These are phyloP conservation scores for Tetranychus cinnabarinus DNA, from an alignment of 1,140 invertebrate genomes.

Conservation along the genomic window DNA sequence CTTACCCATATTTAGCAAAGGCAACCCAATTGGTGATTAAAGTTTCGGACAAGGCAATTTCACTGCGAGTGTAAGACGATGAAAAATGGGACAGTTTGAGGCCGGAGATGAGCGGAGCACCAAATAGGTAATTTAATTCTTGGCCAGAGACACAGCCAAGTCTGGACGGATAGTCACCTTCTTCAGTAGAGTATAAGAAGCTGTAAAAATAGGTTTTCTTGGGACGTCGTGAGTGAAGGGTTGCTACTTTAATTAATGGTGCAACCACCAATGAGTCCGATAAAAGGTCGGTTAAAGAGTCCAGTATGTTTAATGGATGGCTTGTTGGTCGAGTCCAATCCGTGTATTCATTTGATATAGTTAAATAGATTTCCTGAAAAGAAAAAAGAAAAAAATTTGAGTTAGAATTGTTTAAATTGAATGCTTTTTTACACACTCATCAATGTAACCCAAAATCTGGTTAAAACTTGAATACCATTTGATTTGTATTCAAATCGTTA, in stretches of 20 bases:
- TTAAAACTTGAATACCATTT: too few species aligned
- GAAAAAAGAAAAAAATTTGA: neutral
- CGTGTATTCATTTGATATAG: conserved; percentile 72
- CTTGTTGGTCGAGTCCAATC: conserved; percentile 61
- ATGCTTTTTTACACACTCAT: too few species aligned
- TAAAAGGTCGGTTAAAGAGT: conserved; percentile 23
- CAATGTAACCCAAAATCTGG: too few species aligned
- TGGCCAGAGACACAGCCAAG: conserved; percentile 62
- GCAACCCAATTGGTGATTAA: conserved; percentile 86
- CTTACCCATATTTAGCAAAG: conserved; percentile 56
- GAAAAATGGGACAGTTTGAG: conserved; percentile 33
- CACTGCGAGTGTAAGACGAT: conserved; percentile 48
- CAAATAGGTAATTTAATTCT: conserved; percentile 71
- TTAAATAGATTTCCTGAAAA: conserved; percentile 65
- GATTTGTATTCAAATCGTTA: too few species aligned
- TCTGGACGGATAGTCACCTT: conserved; percentile 20
- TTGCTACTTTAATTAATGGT: conserved; percentile 66
- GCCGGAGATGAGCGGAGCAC: conserved; percentile 48
- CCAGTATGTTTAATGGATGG: conserved; percentile 39
- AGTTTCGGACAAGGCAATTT: conserved; percentile 63
- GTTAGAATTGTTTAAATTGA: too few species aligned
- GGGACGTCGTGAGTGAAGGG: conserved; percentile 50
- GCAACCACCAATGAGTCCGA: conserved; percentile 40
- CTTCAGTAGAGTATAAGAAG: neutral
- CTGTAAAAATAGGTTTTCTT: neutral